Percentiles rank a stretch among this genome's conserved stretches.
phyloP scores from a whole-genome alignment of 2,113 vertebrate species.

The Rhizomys pruinosus region DNA sequence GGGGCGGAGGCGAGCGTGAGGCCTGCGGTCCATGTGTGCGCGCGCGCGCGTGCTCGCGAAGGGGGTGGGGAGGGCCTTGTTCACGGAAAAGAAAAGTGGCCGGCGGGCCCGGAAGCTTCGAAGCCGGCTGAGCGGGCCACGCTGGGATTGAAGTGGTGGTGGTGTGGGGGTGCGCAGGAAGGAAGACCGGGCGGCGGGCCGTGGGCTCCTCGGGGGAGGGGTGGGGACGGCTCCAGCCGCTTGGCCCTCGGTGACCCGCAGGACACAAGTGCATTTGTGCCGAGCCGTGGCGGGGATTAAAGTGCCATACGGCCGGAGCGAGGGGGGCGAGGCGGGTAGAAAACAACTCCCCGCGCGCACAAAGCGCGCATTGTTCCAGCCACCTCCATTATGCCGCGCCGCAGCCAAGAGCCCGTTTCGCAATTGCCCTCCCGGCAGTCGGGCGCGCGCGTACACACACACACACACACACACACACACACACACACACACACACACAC shows the following conservation, averaged over 20 bases:
- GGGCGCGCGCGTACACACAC: not conserved
- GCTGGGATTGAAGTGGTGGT: constrained; percentile 61
- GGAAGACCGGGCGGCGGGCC: constrained; percentile 46
- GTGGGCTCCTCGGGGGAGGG: constrained; percentile 41
- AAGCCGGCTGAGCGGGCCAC: constrained; percentile 46
- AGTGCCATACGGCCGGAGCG: constrained; percentile 77
- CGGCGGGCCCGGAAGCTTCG: constrained; percentile 71
- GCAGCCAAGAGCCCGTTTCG: constrained; percentile 80
- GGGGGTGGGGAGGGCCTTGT: constrained; percentile 21
- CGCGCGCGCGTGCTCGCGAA: not conserved
- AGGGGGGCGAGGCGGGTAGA: constrained; percentile 76
- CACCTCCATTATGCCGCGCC: constrained; percentile 80
- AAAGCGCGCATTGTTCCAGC: constrained; percentile 83
- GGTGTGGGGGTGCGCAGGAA: not conserved
- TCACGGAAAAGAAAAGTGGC: constrained; percentile 72
- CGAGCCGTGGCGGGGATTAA: constrained; percentile 80
- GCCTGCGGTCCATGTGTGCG: constrained; percentile 33
- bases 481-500: not conserved
- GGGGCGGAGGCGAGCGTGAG: constrained; percentile 47
- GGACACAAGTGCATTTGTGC: constrained; percentile 82
- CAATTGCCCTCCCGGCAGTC: constrained; percentile 69
- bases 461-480: not conserved
- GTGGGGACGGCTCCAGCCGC: constrained; percentile 30
- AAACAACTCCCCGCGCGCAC: constrained; percentile 80
- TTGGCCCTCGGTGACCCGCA: constrained; percentile 71